Conservation (phyloP, 2,797 vertebrate genomes). For the Hapalemur alaotrensis region DNA sequence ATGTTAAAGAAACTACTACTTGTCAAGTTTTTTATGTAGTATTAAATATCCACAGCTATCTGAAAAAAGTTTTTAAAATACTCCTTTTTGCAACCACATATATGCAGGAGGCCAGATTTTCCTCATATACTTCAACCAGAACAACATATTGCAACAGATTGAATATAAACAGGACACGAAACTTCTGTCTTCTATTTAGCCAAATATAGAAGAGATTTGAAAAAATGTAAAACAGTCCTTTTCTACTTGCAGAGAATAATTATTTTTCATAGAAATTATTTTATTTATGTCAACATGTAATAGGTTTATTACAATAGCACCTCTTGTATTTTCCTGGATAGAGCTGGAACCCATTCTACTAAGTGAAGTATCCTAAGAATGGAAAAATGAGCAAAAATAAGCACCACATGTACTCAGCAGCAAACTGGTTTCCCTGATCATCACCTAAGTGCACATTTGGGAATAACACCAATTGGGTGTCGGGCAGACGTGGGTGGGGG, state of each 20-base stretch:
- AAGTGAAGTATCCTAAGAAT: too few relatives aligned
- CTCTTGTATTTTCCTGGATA: too few relatives aligned
- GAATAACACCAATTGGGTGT: too few relatives aligned
- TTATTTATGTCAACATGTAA: neutral
- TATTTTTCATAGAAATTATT: neutral
- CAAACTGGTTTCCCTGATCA: too few relatives aligned
- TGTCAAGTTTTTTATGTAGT: neutral
- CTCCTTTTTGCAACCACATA: neutral
- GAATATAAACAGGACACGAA: neutral
- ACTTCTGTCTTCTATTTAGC: neutral
- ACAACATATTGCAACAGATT: neutral
- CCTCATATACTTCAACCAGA: neutral
- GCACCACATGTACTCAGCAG: too few relatives aligned
- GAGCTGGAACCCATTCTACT: too few relatives aligned
- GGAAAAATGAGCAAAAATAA: too few relatives aligned
- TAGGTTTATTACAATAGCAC: neutral
- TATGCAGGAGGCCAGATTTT: neutral
- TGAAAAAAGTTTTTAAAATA: neutral
- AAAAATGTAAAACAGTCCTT: neutral
- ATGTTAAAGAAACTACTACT: neutral
- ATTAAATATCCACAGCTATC: neutral
- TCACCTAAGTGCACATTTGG: too few relatives aligned
- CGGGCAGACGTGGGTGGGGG: too few relatives aligned
- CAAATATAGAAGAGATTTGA: neutral
- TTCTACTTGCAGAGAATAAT: neutral